Percentiles rank a stretch among this genome's conserved stretches.
phyloP scores from a whole-genome alignment of 2,797 vertebrate genomes.

The Ptychobarbus kaznakovi region DNA sequence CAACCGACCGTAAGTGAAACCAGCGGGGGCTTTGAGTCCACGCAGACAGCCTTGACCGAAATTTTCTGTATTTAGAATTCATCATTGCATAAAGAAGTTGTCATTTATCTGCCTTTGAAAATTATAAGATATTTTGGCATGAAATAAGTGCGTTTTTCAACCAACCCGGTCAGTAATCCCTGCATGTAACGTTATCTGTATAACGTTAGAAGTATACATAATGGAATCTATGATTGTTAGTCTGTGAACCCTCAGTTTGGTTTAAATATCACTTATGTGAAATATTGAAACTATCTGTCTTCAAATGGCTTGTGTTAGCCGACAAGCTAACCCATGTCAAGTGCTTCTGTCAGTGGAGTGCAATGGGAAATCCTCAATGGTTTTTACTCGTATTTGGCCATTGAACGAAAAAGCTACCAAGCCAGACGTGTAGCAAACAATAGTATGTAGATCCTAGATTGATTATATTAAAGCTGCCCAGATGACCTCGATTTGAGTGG shows the following conservation, averaged over 20 bases:
- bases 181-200: not conserved
- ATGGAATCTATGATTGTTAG: not conserved
- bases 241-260: not conserved
- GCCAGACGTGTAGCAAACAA: not conserved
- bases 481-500: constrained; percentile 42
- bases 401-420: not conserved
- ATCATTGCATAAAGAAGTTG: not conserved
- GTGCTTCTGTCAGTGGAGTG: constrained; percentile 29
- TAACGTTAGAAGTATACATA: not conserved
- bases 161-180: not conserved
- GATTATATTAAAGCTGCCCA: not conserved
- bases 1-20: constrained; percentile 48
- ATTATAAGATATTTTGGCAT: not conserved
- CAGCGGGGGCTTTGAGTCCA: not conserved
- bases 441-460: not conserved
- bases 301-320: constrained; percentile 29
- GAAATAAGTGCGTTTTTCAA: constrained; percentile 10
- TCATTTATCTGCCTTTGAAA: not conserved
- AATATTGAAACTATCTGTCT: not conserved
- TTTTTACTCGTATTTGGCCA: not conserved
- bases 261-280: not conserved
- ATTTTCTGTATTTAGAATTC: not conserved
- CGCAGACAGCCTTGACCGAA: not conserved
- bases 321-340: constrained; percentile 27
- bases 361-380: not conserved